phyloP scores from a whole-genome alignment of 2,888 invertebrate species.

The Leptura quadrifasciata region DNA sequence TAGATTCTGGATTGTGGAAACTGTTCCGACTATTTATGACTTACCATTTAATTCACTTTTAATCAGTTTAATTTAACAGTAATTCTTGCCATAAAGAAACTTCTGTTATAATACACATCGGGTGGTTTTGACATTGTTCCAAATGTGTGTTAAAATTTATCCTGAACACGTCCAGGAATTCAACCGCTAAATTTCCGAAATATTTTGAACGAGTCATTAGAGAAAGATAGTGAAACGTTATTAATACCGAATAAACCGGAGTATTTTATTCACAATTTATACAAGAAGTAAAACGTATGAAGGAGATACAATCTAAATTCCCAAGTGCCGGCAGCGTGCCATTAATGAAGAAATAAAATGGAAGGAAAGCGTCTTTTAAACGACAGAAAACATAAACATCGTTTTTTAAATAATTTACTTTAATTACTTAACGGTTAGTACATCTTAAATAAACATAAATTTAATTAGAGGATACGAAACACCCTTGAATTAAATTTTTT shows the following conservation, averaged over 20 bases:
- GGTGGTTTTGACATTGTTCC: slow-evolving; percentile 6
- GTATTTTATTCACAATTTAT: slow-evolving; percentile 1
- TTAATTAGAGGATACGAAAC: slow-evolving; percentile 8
- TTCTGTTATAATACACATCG: not conserved
- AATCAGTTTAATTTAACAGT: not conserved
- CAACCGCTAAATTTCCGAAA: not conserved
- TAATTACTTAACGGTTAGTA: slow-evolving; percentile 13
- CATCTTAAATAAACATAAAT: slow-evolving; percentile 11
- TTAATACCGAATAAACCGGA: not conserved
- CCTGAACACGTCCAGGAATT: not conserved
- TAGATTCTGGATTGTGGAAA: no score
- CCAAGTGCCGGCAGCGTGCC: not conserved
- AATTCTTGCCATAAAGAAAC: not conserved
- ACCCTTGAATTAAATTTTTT: slow-evolving; percentile 14
- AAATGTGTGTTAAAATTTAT: slow-evolving; percentile 3
- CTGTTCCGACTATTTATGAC: not conserved
- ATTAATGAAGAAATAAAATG: slow-evolving; percentile 21
- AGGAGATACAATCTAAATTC: slow-evolving; percentile 9
- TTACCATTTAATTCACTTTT: not conserved
- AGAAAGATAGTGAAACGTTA: slow-evolving; percentile 11
- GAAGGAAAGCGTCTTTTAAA: not conserved
- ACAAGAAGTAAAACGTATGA: slow-evolving; percentile 7
- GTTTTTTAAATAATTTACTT: slow-evolving; percentile 15
- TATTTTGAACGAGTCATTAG: not conserved
- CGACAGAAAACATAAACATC: slow-evolving; percentile 2